phyloP scores from a whole-genome alignment of 2,113 vertebrate genomes.

The Sebastes fasciatus region DNA sequence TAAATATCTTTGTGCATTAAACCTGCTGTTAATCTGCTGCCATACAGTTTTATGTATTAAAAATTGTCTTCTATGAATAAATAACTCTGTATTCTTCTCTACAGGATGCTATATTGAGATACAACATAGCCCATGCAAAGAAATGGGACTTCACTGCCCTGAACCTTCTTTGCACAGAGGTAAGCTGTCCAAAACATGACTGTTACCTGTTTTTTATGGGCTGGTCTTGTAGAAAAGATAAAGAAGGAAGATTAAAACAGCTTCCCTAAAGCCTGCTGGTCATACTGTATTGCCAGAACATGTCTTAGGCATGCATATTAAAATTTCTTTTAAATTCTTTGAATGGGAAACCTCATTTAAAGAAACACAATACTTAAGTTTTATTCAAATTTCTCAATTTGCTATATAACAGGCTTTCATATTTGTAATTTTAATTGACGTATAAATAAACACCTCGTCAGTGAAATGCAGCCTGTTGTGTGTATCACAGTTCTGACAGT shows the following conservation, averaged over 20 bases:
- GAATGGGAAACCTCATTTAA: neutral
- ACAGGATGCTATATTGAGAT: constrained; percentile 95
- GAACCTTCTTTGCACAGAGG: constrained; percentile 90
- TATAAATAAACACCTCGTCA: neutral
- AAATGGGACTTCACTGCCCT: constrained; percentile 98
- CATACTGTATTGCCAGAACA: neutral
- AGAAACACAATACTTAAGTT: neutral
- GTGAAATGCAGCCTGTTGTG: constrained; percentile 1
- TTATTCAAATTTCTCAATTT: neutral
- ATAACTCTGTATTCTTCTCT: neutral
- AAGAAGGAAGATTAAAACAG: neutral
- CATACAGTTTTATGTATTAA: neutral
- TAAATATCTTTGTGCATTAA: neutral
- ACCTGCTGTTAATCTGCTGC: neutral
- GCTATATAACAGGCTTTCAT: neutral
- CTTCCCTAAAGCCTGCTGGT: neutral
- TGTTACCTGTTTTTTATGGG: neutral
- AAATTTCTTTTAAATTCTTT: neutral
- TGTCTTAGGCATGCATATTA: neutral
- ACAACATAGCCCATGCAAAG: constrained; percentile 92
- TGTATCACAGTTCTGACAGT: neutral
- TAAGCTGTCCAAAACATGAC: constrained; percentile 77
- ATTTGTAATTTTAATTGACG: neutral
- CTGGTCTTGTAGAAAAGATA: neutral
- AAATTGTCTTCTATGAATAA: neutral